These are phyloP conservation scores for Drosophila kanapiae DNA, from an alignment of 1,140 invertebrate species.

Conservation along the genomic window DNA sequence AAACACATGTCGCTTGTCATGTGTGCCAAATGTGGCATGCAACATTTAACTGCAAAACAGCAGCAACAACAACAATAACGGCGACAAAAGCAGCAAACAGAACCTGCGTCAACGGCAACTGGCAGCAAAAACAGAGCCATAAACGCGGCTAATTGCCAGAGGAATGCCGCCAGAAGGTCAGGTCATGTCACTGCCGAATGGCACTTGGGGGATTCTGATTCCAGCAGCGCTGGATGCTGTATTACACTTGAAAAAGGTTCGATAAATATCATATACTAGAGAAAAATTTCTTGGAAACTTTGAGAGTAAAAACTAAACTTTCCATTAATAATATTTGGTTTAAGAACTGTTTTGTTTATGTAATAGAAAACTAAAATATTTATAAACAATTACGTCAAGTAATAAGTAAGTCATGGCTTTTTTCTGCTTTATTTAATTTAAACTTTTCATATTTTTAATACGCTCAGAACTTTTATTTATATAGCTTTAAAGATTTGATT, in stretches of 20 bases:
- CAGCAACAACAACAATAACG: slow-evolving; percentile 17
- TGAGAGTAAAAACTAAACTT: too few species aligned
- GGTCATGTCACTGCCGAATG: slow-evolving; percentile 46
- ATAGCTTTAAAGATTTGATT: background rate
- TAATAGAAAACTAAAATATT: too few species aligned
- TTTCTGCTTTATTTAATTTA: too few species aligned
- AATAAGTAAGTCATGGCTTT: too few species aligned
- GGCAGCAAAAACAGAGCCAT: slow-evolving; percentile 53
- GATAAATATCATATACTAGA: too few species aligned
- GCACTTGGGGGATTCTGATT: slow-evolving; percentile 35
- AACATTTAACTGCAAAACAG: slow-evolving; percentile 74
- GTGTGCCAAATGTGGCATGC: slow-evolving; percentile 80
- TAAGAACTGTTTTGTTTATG: too few species aligned
- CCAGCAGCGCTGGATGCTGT: background rate
- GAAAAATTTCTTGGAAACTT: too few species aligned
- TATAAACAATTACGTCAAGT: too few species aligned
- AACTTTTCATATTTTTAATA: background rate
- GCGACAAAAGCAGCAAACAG: slow-evolving; percentile 16
- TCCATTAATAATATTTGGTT: too few species aligned
- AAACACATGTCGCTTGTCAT: slow-evolving; percentile 80
- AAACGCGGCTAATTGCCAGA: slow-evolving; percentile 76
- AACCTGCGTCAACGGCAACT: slow-evolving; percentile 27
- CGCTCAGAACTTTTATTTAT: background rate
- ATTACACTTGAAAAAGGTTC: slow-evolving; percentile 1
- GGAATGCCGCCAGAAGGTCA: slow-evolving; percentile 73